Base-by-base conservation (phyloP, 2,797 vertebrate genomes). In the Steatocranus sp. region DNA sequence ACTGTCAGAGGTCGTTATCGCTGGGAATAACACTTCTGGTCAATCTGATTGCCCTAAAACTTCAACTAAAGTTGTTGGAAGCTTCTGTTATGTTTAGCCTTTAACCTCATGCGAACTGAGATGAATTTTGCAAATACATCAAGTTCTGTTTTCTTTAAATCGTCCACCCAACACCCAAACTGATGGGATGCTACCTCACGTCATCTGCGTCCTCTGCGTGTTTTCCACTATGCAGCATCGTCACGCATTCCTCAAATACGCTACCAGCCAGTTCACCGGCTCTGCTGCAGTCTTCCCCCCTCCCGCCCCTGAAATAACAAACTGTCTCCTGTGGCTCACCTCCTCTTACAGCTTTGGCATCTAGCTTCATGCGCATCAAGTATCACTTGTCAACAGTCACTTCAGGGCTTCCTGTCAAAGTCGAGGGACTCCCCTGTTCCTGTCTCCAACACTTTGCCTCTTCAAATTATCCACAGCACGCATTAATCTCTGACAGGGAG, bases 331-430 rank as follows among this genome's bases (percentile, higher is more conserved):
- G 2, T 3, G 70, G 66, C 53, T 83, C 74, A 18, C 32, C 36
- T 70, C 75, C 9, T 82, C 79, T 63, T 8, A 38, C 43, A 27
- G 61, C 49, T 81, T 38, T 83, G 88, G 82, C 79, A 49, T 63
- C 25, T 46, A 32, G 58, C 82, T 11, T 30, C 83, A 43, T 7
- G 18, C 10, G n/a, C 83, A 58, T 88, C 76, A 63, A 78, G 46
- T 49, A 79, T 87, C 83, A 73, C 80, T 76, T 36, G 48, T 91
- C 70, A n/a, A 23, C 70, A 41, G 58, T 70, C 80, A 76, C 85
- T 88, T 50, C 2, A 27, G 83, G 86, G 76, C 75, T 78, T 49
- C 51, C 63, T 61, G 82, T 75, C 79, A 86, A 70, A 80, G 76
- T 81, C 30, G 8, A 76, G 36, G 73, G 17, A 75, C 74, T 63